Evolutionary conservation across 2,888 invertebrate species (phyloP).

Genomic region (Allacma fusca): DNA sequence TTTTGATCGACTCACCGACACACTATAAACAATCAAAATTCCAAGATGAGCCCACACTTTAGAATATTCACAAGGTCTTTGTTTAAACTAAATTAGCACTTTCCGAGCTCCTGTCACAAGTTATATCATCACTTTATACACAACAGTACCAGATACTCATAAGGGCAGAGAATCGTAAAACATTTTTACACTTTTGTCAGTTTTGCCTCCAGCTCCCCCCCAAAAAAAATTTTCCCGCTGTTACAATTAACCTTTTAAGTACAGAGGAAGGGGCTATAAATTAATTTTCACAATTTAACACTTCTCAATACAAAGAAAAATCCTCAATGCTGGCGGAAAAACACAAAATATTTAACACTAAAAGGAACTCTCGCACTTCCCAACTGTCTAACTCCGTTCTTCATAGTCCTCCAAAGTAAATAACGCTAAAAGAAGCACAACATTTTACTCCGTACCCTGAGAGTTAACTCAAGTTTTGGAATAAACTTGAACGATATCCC

Average conservation of each 20-base stretch:
- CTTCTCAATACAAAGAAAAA: not conserved
- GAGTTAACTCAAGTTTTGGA: too few species aligned
- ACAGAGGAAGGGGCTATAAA: not conserved
- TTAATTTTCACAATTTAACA: not conserved
- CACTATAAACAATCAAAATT: conserved; percentile 61
- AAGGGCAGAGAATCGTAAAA: not conserved
- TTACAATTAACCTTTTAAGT: conserved; percentile 16
- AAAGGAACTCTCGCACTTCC: too few species aligned
- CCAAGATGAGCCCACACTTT: conserved; percentile 14
- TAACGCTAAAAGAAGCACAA: too few species aligned
- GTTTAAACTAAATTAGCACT: not conserved
- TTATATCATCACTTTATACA: not conserved
- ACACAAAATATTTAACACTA: too few species aligned
- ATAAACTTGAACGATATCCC: too few species aligned
- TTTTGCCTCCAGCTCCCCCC: not conserved
- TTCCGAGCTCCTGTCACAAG: not conserved
- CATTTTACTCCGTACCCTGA: too few species aligned
- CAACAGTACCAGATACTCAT: not conserved
- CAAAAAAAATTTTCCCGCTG: not conserved
- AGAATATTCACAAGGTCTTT: not conserved
- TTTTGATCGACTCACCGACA: conserved; percentile 79
- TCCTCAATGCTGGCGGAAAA: not conserved
- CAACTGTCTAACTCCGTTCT: too few species aligned
- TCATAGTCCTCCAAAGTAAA: too few species aligned
- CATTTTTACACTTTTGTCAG: not conserved